Evolutionary conservation across 2,888 invertebrate species (phyloP), one percentile per base, ranked within the genome.

Genomic region (Dryobotodes eremita): DNA sequence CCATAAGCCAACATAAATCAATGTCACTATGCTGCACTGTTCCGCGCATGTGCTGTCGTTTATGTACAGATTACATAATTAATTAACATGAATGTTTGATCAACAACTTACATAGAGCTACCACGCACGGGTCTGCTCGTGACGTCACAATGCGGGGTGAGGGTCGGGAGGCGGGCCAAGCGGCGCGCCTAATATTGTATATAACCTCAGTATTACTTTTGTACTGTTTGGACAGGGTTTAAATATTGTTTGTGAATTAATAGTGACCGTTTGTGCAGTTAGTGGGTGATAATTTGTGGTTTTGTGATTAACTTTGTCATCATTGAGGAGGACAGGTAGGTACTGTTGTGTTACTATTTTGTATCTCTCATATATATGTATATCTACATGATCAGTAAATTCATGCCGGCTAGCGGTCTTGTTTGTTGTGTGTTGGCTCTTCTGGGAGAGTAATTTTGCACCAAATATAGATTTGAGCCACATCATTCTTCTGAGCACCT

Each of bases 301-400:
- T 26, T 65, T 48, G 78, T 70, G 77, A 59, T 55, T 26, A 1
- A 79, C 13, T 80, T 66, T 20, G 59, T 10, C 59, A 78, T n/a
- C 64, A 83, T 80, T 77, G 80, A 68, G 31, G 80, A 77, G 31
- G 83, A 83, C 48, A 64, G 81, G 80, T 80, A 64, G 81, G 80
- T 80, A 79, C 50, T n/a, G 50, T 36, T 13, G 1, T 20, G 20
- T 61, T 65, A 17, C 2, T 23, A 13, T 42, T 3, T 57, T 36
- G 20, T 61, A 6, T 77, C 6, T 64, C 15, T 23, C 10, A 15
- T n/a, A 53, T 48, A 10, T 48, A n/a, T 73, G 31, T 36, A 36
- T 36, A 36, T 36, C 31, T 36, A 36, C 31, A 36, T 36, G 3
- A 3, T 61, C 20, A 46, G 15, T 42, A 42, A 26, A 55, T 71